These are phyloP conservation scores for Agrochola circellaris DNA, from an alignment of 2,888 invertebrate species.

Conservation along the genomic window DNA sequence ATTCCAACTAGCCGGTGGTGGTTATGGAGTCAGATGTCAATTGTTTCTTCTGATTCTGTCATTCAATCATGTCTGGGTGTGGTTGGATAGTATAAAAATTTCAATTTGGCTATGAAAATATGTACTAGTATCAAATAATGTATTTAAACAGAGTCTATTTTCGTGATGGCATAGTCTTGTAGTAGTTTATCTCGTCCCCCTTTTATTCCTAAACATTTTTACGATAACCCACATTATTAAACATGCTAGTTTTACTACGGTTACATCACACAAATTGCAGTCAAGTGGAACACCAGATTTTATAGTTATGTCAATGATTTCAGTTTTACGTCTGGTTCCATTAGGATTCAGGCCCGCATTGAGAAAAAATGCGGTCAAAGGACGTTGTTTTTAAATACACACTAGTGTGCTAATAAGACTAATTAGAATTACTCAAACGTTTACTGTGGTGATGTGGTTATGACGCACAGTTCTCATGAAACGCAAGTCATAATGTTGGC, in stretches of 20 bases:
- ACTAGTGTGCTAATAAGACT: constrained; percentile 44
- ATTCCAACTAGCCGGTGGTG: neutral
- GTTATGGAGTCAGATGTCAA: neutral
- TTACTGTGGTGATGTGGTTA: constrained; percentile 23
- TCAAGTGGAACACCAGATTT: constrained; percentile 59
- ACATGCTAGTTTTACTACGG: constrained; percentile 48
- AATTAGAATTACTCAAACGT: constrained; percentile 50
- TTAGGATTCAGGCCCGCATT: constrained; percentile 61
- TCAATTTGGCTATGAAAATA: neutral
- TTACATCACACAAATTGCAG: constrained; percentile 55
- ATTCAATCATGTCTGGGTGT: constrained; percentile 1
- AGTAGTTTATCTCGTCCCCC: constrained; percentile 27
- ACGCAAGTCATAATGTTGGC: constrained; percentile 34
- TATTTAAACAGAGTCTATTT: neutral
- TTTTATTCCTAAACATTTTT: constrained; percentile 51
- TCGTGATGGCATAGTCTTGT: constrained; percentile 19
- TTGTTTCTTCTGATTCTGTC: constrained; percentile 7
- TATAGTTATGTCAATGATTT: constrained; percentile 61
- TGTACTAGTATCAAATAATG: neutral
- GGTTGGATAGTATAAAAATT: neutral
- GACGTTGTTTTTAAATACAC: constrained; percentile 58
- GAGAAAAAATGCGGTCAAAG: constrained; percentile 63
- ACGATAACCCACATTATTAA: constrained; percentile 58
- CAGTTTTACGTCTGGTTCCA: constrained; percentile 54
- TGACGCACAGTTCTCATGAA: constrained; percentile 47